Percentiles rank a stretch among this genome's conserved stretches.
Conservation (phyloP, 2,797 vertebrate genomes). For the Manis crassicaudata region DNA sequence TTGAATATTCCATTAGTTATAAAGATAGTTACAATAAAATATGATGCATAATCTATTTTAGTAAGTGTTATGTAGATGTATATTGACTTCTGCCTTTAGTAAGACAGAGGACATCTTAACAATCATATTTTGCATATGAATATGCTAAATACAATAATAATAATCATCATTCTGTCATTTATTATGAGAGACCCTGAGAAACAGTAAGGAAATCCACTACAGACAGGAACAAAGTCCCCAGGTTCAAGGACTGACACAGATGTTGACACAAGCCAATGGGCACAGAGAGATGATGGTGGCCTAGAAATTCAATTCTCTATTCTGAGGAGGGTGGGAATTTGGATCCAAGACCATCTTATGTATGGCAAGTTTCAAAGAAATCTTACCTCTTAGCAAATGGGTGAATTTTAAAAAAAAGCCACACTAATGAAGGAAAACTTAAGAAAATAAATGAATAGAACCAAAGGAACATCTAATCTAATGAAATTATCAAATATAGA, state of each 20-base stretch:
- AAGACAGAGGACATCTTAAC: neutral
- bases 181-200: neutral
- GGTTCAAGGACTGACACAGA: neutral
- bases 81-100: neutral
- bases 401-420: neutral
- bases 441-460: neutral
- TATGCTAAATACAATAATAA: neutral
- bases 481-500: neutral
- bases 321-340: neutral
- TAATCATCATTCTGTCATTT: neutral
- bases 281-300: neutral
- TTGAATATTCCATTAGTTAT: neutral
- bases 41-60: neutral
- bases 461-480: neutral
- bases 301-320: neutral
- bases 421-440: neutral
- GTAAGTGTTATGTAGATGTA: neutral
- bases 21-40: neutral
- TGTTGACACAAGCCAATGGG: neutral
- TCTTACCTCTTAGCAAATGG: neutral
- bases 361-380: neutral
- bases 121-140: neutral
- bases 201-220: neutral
- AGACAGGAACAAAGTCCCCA: neutral
- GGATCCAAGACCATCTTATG: neutral